A percentile compares a stretch with the other conserved stretches of the same genome.
Evolutionary conservation across 2,113 vertebrate species (phyloP).

Genomic region (Urocynchramus pylzowi): DNA sequence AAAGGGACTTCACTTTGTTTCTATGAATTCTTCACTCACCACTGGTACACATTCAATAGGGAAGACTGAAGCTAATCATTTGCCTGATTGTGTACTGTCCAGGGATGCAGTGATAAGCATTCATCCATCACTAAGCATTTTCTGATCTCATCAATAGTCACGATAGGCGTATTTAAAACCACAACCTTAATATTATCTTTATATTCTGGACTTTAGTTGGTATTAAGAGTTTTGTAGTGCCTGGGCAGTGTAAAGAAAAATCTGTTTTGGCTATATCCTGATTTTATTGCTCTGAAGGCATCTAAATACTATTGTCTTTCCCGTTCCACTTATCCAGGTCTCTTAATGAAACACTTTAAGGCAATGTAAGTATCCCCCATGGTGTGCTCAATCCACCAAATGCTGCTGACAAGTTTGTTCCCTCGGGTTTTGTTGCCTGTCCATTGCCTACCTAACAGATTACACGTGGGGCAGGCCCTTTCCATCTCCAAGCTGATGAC

Average conservation of each 20-base stretch:
- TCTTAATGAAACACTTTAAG: background rate
- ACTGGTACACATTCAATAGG: background rate
- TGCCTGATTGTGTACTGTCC: background rate
- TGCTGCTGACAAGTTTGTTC: background rate
- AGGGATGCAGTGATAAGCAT: background rate
- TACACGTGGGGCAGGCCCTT: accelerated
- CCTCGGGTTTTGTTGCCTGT: background rate
- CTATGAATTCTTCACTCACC: background rate
- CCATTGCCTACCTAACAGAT: background rate
- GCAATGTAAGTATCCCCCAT: background rate
- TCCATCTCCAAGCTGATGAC: background rate
- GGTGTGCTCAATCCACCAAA: background rate
- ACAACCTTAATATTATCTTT: background rate
- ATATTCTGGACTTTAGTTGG: background rate
- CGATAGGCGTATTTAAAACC: background rate
- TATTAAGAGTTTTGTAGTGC: background rate
- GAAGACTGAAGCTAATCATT: background rate
- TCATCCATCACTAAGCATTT: background rate
- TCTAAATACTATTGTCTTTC: background rate
- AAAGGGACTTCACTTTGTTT: background rate
- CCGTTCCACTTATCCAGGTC: background rate
- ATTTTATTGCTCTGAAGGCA: background rate
- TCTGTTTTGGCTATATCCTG: background rate
- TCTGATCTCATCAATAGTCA: background rate
- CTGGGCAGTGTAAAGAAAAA: background rate